These are phyloP conservation scores for Euspilapteryx auroguttella DNA, from an alignment of 2,888 invertebrate genomes.

Conservation along the genomic window DNA sequence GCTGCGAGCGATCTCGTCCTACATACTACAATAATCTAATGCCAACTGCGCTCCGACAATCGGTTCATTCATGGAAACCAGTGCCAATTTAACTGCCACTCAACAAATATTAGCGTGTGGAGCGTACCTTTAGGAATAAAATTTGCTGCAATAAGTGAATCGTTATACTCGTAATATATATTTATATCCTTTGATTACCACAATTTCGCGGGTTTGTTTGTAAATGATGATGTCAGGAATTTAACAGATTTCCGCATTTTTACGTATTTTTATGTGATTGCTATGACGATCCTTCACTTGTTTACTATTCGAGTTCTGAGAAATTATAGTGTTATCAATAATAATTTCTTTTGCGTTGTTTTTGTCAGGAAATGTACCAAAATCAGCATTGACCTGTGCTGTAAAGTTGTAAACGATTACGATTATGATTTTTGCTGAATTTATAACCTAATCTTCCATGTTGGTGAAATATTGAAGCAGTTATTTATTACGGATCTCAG, in stretches of 20 bases:
- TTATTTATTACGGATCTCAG: too few relatives aligned
- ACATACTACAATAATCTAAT: slow-evolving; percentile 44
- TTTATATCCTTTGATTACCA: too few relatives aligned
- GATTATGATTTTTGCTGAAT: too few relatives aligned
- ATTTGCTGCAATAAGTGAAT: too few relatives aligned
- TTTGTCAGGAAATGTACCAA: slow-evolving; percentile 33
- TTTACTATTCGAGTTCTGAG: slow-evolving; percentile 18
- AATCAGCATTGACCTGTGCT: too few relatives aligned
- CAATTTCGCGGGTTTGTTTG: too few relatives aligned
- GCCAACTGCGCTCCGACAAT: slow-evolving; percentile 31
- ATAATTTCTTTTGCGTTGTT: slow-evolving; percentile 43
- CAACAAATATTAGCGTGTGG: not conserved
- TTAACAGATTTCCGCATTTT: slow-evolving; percentile 16
- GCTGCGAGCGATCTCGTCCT: slow-evolving; percentile 16
- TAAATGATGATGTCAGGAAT: too few relatives aligned
- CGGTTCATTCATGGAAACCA: slow-evolving; percentile 42
- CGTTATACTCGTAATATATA: too few relatives aligned
- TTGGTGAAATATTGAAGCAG: too few relatives aligned
- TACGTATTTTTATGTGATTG: slow-evolving; percentile 12
- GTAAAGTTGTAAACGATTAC: too few relatives aligned
- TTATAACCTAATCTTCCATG: too few relatives aligned
- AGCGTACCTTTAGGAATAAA: too few relatives aligned
- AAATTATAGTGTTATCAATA: slow-evolving; percentile 26
- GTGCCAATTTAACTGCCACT: slow-evolving; percentile 21
- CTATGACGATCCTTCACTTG: slow-evolving; percentile 13